Base-by-base conservation (phyloP, 2,113 vertebrate genomes). In the Pluvialis apricaria region DNA sequence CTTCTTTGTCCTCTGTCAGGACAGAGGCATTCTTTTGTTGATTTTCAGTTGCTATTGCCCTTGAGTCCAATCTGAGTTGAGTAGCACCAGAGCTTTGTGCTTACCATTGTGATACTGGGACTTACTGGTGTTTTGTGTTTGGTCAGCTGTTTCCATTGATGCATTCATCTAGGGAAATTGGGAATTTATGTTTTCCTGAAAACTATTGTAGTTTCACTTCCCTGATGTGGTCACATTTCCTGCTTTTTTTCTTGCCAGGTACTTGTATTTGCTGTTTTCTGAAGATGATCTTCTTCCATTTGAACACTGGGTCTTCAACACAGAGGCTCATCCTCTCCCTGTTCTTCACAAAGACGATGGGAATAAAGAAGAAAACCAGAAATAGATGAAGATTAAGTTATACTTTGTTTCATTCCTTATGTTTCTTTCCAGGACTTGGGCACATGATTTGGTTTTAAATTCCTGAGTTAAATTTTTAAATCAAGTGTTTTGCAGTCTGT, bases 221-320 rank as follows among this genome's bases (percentile, higher is more conserved):
- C 20, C 24, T 62, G n/a, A n/a, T 52, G 12, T 40, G 19, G 19
- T 78, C 47, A 40, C 42, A 21, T 57, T 79, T 69, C 54, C 70
- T n/a, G 58, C 6, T 89, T 92, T 95, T 95, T 94, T 90, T 61
- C 72, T 91, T 89, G 45, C 65, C 94, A 99, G 99, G 92, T 99
- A 99, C 85, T 97, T 99, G 79, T 99, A 99, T 97, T 98, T 99
- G 96, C 98, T 99, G 82, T 99, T 99, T 98, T 99, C 99, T 6
- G 99, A 99, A 15, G 99, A 99, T n/a, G 99, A 99, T 94, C 98
- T 99, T 90, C 98, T 99, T 78, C 98, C 99, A 13, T 98, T 99
- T 24, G 99, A 99, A 52, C 98, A 99, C 73, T 99, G 99, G 99
- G 98, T 99, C 89, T 99, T 99, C 96, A 99, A 99, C 97, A 99